Evolutionary conservation across 2,797 vertebrate species (phyloP).

Genomic region (Bradypus variegatus): DNA sequence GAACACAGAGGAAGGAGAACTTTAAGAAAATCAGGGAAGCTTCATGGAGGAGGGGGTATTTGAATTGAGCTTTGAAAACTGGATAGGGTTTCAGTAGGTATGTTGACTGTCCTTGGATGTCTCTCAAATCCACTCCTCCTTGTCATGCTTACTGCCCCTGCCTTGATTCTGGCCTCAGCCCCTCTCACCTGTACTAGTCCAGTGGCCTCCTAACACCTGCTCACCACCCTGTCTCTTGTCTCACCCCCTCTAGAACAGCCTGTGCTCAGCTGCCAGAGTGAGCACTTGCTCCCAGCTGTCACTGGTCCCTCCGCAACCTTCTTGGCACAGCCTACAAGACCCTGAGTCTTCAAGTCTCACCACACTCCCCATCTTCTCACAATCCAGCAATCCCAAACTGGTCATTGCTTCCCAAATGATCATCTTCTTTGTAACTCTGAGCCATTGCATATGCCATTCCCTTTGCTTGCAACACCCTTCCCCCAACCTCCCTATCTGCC

Average conservation of each 20-base stretch:
- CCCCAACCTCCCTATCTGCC: background rate
- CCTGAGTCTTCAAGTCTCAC: background rate
- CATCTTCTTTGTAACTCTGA: background rate
- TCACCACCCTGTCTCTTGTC: background rate
- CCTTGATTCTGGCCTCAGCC: background rate
- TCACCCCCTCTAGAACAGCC: background rate
- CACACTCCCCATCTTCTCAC: background rate
- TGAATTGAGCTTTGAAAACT: background rate
- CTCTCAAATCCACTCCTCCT: background rate
- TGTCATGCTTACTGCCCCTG: background rate
- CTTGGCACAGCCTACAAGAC: background rate
- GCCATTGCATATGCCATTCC: background rate
- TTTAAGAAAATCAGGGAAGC: background rate
- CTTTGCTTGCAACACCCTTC: background rate
- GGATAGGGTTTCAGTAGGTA: background rate
- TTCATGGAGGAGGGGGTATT: background rate
- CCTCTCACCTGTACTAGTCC: background rate
- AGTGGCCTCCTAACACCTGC: background rate
- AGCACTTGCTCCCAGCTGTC: background rate
- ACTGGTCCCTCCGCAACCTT: rapidly evolving
- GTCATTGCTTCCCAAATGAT: background rate
- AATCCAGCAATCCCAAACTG: background rate
- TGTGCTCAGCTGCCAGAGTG: background rate
- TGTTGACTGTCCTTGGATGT: background rate
- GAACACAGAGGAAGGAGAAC: background rate